Evolutionary conservation across 1,140 invertebrate genomes (phyloP).

Genomic region (Drusus annulatus): DNA sequence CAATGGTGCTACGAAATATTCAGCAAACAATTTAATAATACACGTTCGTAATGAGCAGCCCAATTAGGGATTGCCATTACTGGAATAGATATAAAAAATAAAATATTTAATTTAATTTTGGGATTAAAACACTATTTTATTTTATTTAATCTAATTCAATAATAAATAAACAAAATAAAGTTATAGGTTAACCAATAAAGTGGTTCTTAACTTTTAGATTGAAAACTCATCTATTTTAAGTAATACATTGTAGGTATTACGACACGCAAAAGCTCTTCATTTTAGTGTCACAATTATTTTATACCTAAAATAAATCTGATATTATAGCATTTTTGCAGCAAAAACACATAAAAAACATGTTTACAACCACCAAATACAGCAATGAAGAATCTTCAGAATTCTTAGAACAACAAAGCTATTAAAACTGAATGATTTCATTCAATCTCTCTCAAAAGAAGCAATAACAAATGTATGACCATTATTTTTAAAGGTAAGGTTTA

Average conservation of each 20-base stretch:
- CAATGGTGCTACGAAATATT: background rate
- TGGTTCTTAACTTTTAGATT: too few relatives aligned
- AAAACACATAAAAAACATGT: background rate
- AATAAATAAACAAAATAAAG: too few relatives aligned
- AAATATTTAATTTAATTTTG: too few relatives aligned
- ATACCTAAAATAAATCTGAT: background rate
- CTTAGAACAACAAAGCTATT: background rate
- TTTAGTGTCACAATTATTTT: background rate
- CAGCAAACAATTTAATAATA: background rate
- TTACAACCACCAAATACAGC: background rate
- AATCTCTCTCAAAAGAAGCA: background rate
- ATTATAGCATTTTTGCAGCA: background rate
- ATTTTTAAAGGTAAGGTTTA: background rate
- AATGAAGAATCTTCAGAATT: background rate
- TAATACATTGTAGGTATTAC: background rate
- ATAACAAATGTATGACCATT: background rate
- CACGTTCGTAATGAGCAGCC: background rate
- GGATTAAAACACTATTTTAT: too few relatives aligned
- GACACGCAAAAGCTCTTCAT: background rate
- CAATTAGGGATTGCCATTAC: background rate
- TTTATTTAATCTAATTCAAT: too few relatives aligned
- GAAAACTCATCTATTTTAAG: background rate
- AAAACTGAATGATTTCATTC: background rate
- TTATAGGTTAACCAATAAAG: background rate
- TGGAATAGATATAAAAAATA: too few relatives aligned